These are phyloP conservation scores for Chaunax sp. DNA, from an alignment of 2,797 vertebrate genomes.

Conservation along the genomic window DNA sequence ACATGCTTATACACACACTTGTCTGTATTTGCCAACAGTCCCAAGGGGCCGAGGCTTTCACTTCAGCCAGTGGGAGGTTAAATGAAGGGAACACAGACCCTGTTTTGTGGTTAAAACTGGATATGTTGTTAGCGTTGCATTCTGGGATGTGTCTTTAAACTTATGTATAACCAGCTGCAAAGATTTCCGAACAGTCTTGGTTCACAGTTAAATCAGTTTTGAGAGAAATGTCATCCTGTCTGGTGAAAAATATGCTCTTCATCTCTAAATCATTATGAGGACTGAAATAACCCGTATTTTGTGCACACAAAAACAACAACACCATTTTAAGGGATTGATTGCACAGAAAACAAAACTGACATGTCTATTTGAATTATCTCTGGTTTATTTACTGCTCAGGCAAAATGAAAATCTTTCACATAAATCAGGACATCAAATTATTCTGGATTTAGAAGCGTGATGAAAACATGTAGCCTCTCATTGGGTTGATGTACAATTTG, in stretches of 20 bases:
- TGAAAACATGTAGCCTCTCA: constrained; percentile 33
- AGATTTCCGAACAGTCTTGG: constrained; percentile 24
- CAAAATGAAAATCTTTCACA: constrained; percentile 20
- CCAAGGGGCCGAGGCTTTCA: constrained; percentile 57
- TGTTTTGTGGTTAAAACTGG: constrained; percentile 55
- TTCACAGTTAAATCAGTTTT: constrained; percentile 27
- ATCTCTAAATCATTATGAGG: constrained; percentile 8
- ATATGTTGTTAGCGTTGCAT: constrained; percentile 36
- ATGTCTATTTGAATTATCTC: no score
- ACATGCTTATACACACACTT: constrained; percentile 28
- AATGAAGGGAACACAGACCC: constrained; percentile 36
- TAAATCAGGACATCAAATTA: constrained; percentile 23
- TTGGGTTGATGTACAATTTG: background rate
- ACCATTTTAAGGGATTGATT: no score
- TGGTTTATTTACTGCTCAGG: constrained; percentile 11
- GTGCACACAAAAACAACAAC: constrained; percentile 11
- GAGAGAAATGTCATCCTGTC: constrained; percentile 10
- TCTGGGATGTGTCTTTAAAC: constrained; percentile 26
- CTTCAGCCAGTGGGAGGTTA: constrained; percentile 61
- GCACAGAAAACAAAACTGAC: no score
- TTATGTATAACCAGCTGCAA: constrained; percentile 17
- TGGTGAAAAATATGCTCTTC: constrained; percentile 10
- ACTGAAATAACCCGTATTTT: constrained; percentile 31
- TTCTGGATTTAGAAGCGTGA: constrained; percentile 19
- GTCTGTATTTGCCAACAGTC: constrained; percentile 72